Evolutionary conservation across 2,888 invertebrate species (phyloP), one percentile per base, ranked within the genome.

Genomic region (Pristionchus exspectatus): DNA sequence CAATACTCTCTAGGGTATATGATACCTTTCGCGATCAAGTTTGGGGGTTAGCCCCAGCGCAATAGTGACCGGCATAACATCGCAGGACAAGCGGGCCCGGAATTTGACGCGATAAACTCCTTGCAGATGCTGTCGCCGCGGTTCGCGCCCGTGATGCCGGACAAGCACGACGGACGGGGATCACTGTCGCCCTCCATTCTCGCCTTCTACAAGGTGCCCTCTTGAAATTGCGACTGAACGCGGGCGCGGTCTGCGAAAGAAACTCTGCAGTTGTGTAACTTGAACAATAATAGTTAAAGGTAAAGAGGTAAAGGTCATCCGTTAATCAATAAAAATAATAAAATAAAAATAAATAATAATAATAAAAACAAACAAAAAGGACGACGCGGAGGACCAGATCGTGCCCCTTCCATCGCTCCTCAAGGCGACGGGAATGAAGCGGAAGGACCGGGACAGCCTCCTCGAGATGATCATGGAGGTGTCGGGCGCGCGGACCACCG

Each of bases 401-500:
- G 69, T 91, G 1, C 91, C 92, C 44, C 74, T 92, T 18, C 92
- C 92, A 16, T 56, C 89, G 12, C 63, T 81, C 0, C 50, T 94
- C 24, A 92, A 93, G 81, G 91, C 92, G 12, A 91, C 92, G 50
- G 94, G 94, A 77, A 89, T 94, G 90, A 88, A 89, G 14, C 90
- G 90, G 44, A 90, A 91, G 59, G 94, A 94, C 87, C 90, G 94
- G 0, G 92, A 94, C 63, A 89, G 90, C 21, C 90, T 94, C 16
- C 84, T 94, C n/a, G 94, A 93, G 77, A 88, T 92, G 87, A 91
- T 94, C 24, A 94, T 94, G 94, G 94, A 94, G 77, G 90, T 94
- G n/a, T 93, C 93, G 21, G 94, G 94, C 30, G 93, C 93, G 24
- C 91, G 92, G 63, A 91, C 92, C 12, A 92, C 92, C 63, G 93